A percentile compares a stretch with the other conserved stretches of the same genome.
These are phyloP conservation scores for Euwallacea similis DNA, from an alignment of 1,140 invertebrate genomes.

Conservation along the genomic window DNA sequence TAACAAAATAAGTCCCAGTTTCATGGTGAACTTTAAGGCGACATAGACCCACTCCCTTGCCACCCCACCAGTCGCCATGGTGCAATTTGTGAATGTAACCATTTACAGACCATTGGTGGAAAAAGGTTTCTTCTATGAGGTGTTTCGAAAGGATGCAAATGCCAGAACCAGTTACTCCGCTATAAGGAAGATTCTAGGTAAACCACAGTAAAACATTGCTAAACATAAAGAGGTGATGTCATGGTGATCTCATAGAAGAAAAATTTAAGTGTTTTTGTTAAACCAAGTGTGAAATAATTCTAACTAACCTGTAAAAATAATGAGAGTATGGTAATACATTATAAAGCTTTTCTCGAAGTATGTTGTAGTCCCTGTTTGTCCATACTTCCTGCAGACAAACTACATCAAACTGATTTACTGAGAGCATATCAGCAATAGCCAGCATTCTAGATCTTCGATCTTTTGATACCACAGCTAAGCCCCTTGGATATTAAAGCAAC, in stretches of 20 bases:
- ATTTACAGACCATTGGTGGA: conserved; percentile 92
- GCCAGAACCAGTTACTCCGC: conserved; percentile 90
- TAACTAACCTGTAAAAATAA: conserved; percentile 86
- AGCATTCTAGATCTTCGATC: conserved; percentile 73
- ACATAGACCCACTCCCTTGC: conserved; percentile 93
- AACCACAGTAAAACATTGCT: too few species aligned
- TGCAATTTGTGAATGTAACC: conserved; percentile 95
- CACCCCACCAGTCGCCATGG: conserved; percentile 98
- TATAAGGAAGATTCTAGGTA: conserved; percentile 48
- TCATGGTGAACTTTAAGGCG: conserved; percentile 61
- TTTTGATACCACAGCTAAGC: conserved; percentile 78
- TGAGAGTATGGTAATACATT: conserved; percentile 77
- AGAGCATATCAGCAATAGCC: conserved; percentile 77
- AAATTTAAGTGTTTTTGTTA: neutral
- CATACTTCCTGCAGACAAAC: conserved; percentile 94
- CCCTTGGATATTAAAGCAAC: conserved; percentile 62
- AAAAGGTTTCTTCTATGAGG: conserved; percentile 85
- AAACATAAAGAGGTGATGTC: neutral
- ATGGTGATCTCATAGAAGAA: neutral
- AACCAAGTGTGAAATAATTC: neutral
- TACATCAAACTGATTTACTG: conserved; percentile 75
- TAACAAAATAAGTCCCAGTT: conserved; percentile 65
- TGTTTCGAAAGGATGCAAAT: conserved; percentile 88
- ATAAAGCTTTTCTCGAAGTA: conserved; percentile 65
- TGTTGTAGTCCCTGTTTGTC: conserved; percentile 75